Percentiles rank a stretch among this genome's conserved stretches.
These are phyloP conservation scores for Mormyrus hasselquistii DNA, from an alignment of 2,797 vertebrate genomes.

Conservation along the genomic window DNA sequence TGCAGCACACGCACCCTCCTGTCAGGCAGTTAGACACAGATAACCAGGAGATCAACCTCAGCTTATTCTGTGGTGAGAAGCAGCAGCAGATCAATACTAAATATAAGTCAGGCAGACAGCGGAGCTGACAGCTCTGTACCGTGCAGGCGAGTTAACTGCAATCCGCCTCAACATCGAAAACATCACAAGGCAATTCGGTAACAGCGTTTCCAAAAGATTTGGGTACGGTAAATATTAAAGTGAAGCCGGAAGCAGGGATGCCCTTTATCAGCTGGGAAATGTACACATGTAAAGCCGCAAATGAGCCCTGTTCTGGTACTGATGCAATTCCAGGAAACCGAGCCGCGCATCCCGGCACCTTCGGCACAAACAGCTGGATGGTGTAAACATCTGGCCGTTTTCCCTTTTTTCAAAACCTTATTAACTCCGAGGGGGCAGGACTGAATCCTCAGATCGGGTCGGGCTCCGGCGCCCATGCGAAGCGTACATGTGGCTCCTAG, in stretches of 20 bases:
- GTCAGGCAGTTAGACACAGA: background rate
- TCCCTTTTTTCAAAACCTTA: background rate
- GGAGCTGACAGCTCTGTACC: background rate
- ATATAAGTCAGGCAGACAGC: background rate
- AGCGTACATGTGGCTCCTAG: slow-evolving; percentile 6
- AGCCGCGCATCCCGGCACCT: slow-evolving; percentile 36
- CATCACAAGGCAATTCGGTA: background rate
- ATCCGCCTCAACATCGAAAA: background rate
- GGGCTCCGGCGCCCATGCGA: slow-evolving; percentile 12
- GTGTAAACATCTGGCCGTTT: background rate
- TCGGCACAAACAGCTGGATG: background rate
- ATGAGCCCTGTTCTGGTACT: slow-evolving; percentile 44
- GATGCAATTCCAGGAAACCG: slow-evolving; percentile 65
- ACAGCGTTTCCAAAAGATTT: background rate
- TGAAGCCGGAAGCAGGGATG: background rate
- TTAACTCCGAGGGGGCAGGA: background rate
- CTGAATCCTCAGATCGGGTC: background rate
- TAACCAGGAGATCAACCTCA: background rate
- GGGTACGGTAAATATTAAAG: background rate
- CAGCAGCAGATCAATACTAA: slow-evolving; percentile 4
- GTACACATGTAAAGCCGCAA: background rate
- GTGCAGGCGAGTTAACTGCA: background rate
- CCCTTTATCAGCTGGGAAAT: background rate
- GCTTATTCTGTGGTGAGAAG: background rate
- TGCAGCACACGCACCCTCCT: background rate